A percentile compares a stretch with the other conserved stretches of the same genome.
phyloP scores from a whole-genome alignment of 2,113 vertebrate species.

The Gobiocypris rarus region DNA sequence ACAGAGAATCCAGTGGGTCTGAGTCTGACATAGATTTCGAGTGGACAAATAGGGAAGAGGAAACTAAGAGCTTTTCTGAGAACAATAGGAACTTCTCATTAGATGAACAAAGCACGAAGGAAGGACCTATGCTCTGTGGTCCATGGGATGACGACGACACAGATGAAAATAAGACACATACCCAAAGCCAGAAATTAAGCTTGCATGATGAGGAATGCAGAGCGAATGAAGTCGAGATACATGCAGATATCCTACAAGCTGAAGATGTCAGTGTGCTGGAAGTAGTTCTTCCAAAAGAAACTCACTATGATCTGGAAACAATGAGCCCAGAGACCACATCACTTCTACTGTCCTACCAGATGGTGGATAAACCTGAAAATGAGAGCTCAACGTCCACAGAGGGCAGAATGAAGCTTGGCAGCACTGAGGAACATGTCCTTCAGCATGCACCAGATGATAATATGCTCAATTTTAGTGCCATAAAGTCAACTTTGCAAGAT shows the following conservation, averaged over 20 bases:
- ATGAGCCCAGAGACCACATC: neutral
- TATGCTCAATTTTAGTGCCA: neutral
- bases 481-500: neutral
- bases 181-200: conserved; percentile 32
- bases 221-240: conserved; percentile 10
- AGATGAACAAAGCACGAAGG: conserved; percentile 28
- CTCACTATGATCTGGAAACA: neutral
- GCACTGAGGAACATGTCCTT: neutral
- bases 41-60: conserved; percentile 6
- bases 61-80: conserved; percentile 1
- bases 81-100: conserved; percentile 47
- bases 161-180: conserved; percentile 47
- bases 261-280: conserved; percentile 27
- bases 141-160: conserved; percentile 55
- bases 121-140: conserved; percentile 1
- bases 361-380: neutral
- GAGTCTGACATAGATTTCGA: conserved; percentile 19
- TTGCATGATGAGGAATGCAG: conserved; percentile 42
- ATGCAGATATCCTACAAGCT: conserved; percentile 51
- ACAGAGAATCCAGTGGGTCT: conserved; percentile 53
- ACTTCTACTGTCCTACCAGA: neutral
- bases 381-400: conserved; percentile 45
- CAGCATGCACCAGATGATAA: neutral
- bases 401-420: conserved; percentile 31
- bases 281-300: neutral